A percentile compares a stretch with the other conserved stretches of the same genome.
These are phyloP conservation scores for Crocodylus rhombifer DNA, from an alignment of 2,797 vertebrate species.

Conservation along the genomic window DNA sequence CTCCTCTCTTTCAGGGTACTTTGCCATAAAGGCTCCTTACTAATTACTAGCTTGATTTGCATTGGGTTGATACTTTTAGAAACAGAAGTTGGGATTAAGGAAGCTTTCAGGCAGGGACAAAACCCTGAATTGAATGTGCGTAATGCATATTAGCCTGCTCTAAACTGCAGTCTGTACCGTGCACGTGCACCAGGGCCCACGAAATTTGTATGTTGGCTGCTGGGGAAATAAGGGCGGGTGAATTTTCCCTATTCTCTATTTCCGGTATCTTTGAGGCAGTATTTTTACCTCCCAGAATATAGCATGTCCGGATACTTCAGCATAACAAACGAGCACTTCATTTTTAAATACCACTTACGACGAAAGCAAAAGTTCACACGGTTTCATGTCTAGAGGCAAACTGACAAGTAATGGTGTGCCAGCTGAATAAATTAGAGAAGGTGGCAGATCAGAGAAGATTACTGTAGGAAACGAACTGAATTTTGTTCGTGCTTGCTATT, in stretches of 20 bases:
- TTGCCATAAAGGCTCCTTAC: constrained; percentile 41
- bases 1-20: constrained; percentile 48
- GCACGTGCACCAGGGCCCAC: constrained; percentile 39
- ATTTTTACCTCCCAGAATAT: constrained; percentile 29
- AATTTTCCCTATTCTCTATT: background rate
- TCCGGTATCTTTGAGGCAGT: background rate
- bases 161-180: constrained; percentile 18
- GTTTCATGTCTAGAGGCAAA: constrained; percentile 37
- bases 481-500: constrained; percentile 11
- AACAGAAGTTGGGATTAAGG: constrained; percentile 12
- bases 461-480: constrained; percentile 36
- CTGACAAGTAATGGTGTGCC: background rate
- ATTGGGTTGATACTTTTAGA: constrained; percentile 49
- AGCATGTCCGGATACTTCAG: constrained; percentile 24
- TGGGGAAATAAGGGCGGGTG: constrained; percentile 16
- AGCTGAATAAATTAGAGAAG: constrained; percentile 19
- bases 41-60: constrained; percentile 55
- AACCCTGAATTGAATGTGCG: background rate
- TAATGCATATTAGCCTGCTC: constrained; percentile 26
- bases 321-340: constrained; percentile 25
- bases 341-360: constrained; percentile 62
- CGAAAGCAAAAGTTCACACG: constrained; percentile 63
- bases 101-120: constrained; percentile 40
- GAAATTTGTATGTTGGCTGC: constrained; percentile 29
- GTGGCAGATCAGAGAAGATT: background rate